Evolutionary conservation across 2,888 invertebrate species (phyloP).

Genomic region (Metacarcinus magister): DNA sequence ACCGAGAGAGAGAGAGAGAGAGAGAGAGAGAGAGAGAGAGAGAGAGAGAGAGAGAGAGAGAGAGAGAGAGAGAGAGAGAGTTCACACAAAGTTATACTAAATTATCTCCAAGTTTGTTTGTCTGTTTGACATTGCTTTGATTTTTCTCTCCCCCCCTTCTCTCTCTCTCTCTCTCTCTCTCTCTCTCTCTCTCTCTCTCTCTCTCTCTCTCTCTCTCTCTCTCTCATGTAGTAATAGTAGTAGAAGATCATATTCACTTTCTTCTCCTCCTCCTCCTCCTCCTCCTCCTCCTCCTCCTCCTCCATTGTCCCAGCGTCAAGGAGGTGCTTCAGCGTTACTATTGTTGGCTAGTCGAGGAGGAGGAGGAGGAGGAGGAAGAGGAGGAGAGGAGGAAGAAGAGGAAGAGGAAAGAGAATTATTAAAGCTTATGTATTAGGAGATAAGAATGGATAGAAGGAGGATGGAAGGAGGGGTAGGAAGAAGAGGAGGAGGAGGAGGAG

Average conservation of each 20-base stretch:
- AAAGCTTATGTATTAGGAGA: neutral
- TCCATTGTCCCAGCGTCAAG: constrained; percentile 41
- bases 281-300: constrained; percentile 46
- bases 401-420: constrained; percentile 27
- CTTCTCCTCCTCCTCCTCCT: constrained; percentile 14
- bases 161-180: constrained; percentile 59
- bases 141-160: neutral
- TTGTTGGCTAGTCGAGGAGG: neutral
- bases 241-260: neutral
- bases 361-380: neutral
- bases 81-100: neutral
- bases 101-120: constrained; percentile 48
- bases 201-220: neutral
- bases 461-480: neutral
- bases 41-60: neutral
- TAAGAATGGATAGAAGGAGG: constrained; percentile 6
- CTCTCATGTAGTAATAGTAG: constrained; percentile 43
- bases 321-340: constrained; percentile 22
- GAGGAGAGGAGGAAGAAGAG: neutral
- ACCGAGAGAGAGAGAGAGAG: neutral
- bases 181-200: constrained; percentile 50
- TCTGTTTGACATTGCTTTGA: neutral
- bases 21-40: constrained; percentile 1
- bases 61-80: constrained; percentile 42
- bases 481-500: no score